Base-by-base conservation (phyloP, 2,888 invertebrate genomes). In the Leptogaster cylindrica region DNA sequence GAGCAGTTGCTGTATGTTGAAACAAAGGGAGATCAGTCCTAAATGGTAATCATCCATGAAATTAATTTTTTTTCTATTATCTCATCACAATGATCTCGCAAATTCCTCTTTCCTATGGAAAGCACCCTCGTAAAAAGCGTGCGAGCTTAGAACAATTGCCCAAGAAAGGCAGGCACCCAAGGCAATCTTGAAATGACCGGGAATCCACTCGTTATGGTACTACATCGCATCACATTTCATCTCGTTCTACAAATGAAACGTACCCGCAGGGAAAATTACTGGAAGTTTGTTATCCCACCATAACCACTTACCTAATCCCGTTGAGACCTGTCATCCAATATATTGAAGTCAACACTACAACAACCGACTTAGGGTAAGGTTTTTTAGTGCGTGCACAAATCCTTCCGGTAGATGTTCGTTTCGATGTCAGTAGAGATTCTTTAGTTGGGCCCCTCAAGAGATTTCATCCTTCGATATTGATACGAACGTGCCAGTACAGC, bases 51-150 rank as follows among this genome's bases (percentile, higher is more conserved):
- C 58, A 58, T 58, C 58, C 58, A 58, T 58, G 58, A 58, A 58
- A 58, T 58, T 58, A 58, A 58, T 58, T 58, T 58, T n/a, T 58
- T 58, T 58, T 58, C 58, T 58, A 58, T 58, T 58, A 58, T 58
- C 58, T 58, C 39, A 14, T 20, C 36, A 25, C 39, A 58, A 58
- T 58, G 58, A 58, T 58, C 58, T 58, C 25, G 58, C n/a, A 58
- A 58, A 58, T 58, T n/a, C 58, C 58, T 14, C 41, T 27, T 20
- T 1, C 36, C 39, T 20, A 36, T 39, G 31, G 14, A 16, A 20
- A 23, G 39, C 23, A 41, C 18, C 58, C 39, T 41, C 58, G 41
- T 58, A 39, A 39, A 28, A 58, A 58, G 58, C 25, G 18, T 41
- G 23, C 58, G 18, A 25, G 25, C 50, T 50, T 50, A 20, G 58